Evolutionary conservation across 2,888 invertebrate genomes (phyloP).

Genomic region (Glyphotaelius pellucidus): DNA sequence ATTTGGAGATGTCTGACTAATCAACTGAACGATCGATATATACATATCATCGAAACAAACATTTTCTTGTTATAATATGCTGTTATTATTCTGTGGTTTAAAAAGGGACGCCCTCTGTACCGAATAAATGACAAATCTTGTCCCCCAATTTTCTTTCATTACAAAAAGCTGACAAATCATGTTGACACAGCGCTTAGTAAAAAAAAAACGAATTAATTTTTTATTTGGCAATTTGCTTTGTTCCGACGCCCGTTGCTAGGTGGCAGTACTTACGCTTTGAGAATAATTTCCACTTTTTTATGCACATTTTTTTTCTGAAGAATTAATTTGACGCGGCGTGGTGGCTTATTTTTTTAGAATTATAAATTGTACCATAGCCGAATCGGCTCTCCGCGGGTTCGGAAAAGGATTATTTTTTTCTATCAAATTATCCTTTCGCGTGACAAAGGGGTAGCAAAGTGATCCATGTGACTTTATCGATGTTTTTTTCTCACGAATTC

Average conservation of each 20-base stretch:
- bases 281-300: constrained; percentile 16
- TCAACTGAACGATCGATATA: no score
- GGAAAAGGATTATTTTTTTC: constrained; percentile 51
- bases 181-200: constrained; percentile 19
- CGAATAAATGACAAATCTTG: constrained; percentile 2
- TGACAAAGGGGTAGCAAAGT: constrained; percentile 49
- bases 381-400: constrained; percentile 37
- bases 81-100: not conserved
- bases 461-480: constrained; percentile 44
- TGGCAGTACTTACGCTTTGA: not conserved
- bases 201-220: constrained; percentile 45
- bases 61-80: not conserved
- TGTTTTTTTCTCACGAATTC: constrained; percentile 52
- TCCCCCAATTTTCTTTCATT: constrained; percentile 29
- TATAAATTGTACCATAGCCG: constrained; percentile 36
- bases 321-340: constrained; percentile 35
- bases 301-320: not conserved
- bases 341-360: constrained; percentile 10
- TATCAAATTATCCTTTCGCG: constrained; percentile 53
- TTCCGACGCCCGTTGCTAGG: constrained; percentile 26
- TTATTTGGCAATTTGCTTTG: constrained; percentile 45
- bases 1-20: no score
- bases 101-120: not conserved
- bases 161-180: constrained; percentile 51
- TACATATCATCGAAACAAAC: no score